Evolutionary conservation across 2,797 vertebrate species (phyloP).

Genomic region (Acrocephalus scirpaceus): DNA sequence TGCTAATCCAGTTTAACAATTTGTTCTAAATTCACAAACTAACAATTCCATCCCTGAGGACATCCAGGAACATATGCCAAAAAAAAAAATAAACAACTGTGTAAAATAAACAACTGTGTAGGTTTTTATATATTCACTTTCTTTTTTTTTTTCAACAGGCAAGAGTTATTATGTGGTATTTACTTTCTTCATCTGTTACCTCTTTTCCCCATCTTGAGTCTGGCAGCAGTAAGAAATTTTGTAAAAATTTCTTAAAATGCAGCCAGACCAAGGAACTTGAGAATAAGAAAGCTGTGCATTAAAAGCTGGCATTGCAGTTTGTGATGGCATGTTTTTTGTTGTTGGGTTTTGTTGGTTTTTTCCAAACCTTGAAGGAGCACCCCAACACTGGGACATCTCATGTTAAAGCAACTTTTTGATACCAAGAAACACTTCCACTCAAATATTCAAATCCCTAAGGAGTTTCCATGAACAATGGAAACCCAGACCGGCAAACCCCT

Average conservation of each 20-base stretch:
- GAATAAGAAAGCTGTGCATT: neutral
- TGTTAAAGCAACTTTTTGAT: neutral
- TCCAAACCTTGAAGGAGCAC: neutral
- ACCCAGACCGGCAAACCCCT: neutral
- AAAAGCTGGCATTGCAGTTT: neutral
- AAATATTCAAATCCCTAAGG: neutral
- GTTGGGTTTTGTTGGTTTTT: neutral
- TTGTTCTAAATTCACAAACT: neutral
- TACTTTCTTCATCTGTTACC: neutral
- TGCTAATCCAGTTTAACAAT: neutral
- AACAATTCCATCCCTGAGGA: neutral
- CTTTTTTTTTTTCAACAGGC: neutral
- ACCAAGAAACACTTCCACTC: neutral
- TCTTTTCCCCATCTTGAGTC: neutral
- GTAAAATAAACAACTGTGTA: neutral
- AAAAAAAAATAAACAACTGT: neutral
- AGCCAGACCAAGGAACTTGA: neutral
- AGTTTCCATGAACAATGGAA: neutral
- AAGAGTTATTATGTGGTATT: neutral
- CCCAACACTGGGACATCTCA: neutral
- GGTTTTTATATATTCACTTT: neutral
- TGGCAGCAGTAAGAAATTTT: neutral
- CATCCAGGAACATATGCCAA: neutral
- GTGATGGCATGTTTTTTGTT: neutral
- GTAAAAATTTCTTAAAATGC: neutral